These are phyloP conservation scores for Scalopus aquaticus DNA, from an alignment of 2,113 vertebrate genomes.

Conservation along the genomic window DNA sequence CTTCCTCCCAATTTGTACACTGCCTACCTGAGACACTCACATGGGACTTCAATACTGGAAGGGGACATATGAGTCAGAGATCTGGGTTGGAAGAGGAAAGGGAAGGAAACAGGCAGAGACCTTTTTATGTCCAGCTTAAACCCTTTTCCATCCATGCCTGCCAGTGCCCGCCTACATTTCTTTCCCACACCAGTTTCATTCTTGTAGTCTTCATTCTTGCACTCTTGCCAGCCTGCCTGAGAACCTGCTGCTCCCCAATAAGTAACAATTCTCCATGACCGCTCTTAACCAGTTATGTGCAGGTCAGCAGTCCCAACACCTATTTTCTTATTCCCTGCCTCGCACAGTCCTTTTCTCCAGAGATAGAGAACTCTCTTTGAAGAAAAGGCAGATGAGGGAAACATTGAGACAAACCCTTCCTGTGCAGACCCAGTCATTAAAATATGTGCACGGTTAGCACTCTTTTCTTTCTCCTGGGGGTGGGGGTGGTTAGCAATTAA, in stretches of 20 bases:
- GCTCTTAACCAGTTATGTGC: background rate
- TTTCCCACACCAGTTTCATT: background rate
- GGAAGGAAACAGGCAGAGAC: background rate
- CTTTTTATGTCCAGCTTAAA: background rate
- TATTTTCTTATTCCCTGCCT: background rate
- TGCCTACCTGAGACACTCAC: background rate
- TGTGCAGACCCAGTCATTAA: constrained; percentile 34
- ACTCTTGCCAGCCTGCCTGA: no score
- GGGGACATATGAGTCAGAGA: background rate
- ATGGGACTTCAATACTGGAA: background rate
- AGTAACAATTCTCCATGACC: background rate
- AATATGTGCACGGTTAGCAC: background rate
- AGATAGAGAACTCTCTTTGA: background rate
- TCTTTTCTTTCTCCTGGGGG: constrained; percentile 6
- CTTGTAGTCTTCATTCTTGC: no score
- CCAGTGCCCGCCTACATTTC: background rate
- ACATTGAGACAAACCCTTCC: background rate
- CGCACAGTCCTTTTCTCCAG: background rate
- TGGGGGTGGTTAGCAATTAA: constrained; percentile 56
- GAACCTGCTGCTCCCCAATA: background rate
- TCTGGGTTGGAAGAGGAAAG: background rate
- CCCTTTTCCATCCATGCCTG: background rate
- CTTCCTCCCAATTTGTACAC: background rate
- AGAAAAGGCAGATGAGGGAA: constrained; percentile 20
- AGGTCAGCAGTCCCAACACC: background rate